These are phyloP conservation scores for Hydrolagus colliei DNA, from an alignment of 2,797 vertebrate genomes.

Conservation along the genomic window DNA sequence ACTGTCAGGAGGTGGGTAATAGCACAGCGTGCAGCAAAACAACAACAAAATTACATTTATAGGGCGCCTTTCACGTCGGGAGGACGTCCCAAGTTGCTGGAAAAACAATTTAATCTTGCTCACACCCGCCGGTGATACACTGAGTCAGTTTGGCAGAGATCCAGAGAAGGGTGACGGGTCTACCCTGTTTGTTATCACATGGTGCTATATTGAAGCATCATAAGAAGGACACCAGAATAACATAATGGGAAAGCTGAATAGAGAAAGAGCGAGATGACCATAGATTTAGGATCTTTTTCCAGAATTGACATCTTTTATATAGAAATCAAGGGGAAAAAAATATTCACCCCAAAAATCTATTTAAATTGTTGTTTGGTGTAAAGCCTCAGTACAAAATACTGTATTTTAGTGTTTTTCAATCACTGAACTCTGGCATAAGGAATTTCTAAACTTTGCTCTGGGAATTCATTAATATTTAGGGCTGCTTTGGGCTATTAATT, in stretches of 20 bases:
- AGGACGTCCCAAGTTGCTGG: no score
- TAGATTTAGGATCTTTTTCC: no score
- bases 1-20: background rate
- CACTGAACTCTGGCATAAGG: background rate
- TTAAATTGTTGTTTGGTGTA: background rate
- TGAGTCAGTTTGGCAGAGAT: slow-evolving; percentile 6
- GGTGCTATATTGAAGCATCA: background rate
- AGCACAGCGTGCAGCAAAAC: background rate
- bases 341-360: background rate
- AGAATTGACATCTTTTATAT: background rate
- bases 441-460: background rate
- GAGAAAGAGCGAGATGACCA: background rate
- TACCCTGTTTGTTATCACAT: background rate
- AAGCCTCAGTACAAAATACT: background rate
- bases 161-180: background rate
- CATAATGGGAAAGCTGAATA: background rate
- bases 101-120: background rate
- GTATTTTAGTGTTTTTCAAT: background rate
- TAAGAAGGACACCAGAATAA: background rate
- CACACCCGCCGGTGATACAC: background rate
- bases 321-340: background rate
- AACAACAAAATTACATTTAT: no score
- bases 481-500: background rate
- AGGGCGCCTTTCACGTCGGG: no score
- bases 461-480: background rate